Conservation (phyloP, 2,888 invertebrate species). For the Andrena trimmerana region DNA sequence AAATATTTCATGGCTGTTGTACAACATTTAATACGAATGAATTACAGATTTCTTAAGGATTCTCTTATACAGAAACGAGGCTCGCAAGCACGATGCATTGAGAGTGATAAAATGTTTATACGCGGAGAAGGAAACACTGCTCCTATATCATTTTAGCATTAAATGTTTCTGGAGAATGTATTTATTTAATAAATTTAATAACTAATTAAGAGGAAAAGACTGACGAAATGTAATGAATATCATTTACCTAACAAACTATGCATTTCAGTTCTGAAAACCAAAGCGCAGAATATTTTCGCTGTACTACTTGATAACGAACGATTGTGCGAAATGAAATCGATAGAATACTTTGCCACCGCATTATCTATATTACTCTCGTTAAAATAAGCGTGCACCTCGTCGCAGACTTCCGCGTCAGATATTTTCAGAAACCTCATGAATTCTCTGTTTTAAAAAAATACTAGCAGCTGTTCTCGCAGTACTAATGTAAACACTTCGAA, state of each 20-base stretch:
- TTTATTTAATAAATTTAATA: slow-evolving; percentile 83
- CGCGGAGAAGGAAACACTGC: slow-evolving; percentile 25
- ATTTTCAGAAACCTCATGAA: slow-evolving; percentile 32
- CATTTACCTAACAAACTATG: slow-evolving; percentile 17
- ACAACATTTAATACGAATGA: slow-evolving; percentile 47
- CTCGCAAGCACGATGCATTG: slow-evolving; percentile 22
- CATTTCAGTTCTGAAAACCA: slow-evolving; percentile 30
- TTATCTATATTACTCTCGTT: slow-evolving; percentile 35
- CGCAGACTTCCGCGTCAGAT: slow-evolving; percentile 23
- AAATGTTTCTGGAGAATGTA: slow-evolving; percentile 75
- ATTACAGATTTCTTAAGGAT: slow-evolving; percentile 47
- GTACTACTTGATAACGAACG: background rate
- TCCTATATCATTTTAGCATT: slow-evolving; percentile 61
- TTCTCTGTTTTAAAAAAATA: slow-evolving; percentile 1
- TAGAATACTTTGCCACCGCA: background rate
- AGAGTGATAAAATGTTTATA: slow-evolving; percentile 58
- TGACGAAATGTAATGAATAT: slow-evolving; percentile 60
- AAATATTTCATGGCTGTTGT: slow-evolving; percentile 48
- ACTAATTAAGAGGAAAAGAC: slow-evolving; percentile 72
- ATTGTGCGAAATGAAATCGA: background rate
- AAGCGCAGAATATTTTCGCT: slow-evolving; percentile 8
- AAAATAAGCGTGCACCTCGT: slow-evolving; percentile 15
- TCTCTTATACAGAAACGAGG: slow-evolving; percentile 54
- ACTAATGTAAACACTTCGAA: slow-evolving; percentile 28
- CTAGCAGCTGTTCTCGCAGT: slow-evolving; percentile 17